Base-by-base conservation (phyloP, 2,797 vertebrate genomes). In the Alca torda region DNA sequence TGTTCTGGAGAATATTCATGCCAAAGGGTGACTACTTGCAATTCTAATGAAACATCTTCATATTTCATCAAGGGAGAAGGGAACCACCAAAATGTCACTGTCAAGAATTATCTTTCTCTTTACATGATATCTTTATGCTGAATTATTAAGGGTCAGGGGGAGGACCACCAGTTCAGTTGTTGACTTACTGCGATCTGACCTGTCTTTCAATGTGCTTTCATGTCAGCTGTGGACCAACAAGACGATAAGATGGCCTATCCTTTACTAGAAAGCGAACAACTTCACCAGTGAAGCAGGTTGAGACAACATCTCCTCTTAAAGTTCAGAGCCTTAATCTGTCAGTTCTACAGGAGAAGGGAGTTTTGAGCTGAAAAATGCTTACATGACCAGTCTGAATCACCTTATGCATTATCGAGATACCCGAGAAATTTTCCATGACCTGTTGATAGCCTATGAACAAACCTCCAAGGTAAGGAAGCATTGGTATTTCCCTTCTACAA, bases 1-100 rank as follows among this genome's bases (percentile, higher is more conserved):
- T 79, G 11, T 65, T 91, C 87, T 88, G 91, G 94, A 93, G 84
- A 93, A 90, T 96, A 92, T 93, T 87, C 84, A 89, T 94, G 84
- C 84, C 88, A 59, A 87, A 90, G 72, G 94, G 77, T 76, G 79
- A 79, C 80, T 92, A 60, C 89, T 95, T 97, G 89, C 68, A 94
- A 95, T 95, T 96, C 91, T 77, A 88, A 91, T 74, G 31, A 84
- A 91, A 84, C 1, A 1, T 80, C 86, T 73, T 93, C 50, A 33
- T 76, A 73, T 26, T 89, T 85, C 53, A 86, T 82, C 56, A 69
- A 79, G 57, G 41, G 54, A 75, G 68, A 93, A 81, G 41, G 16
- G 14, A 89, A 74, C 37, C 50, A 65, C 46, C n/a, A 85, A 94
- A 91, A 90, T 76, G 81, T 83, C 84, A 84, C 86, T 85, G 84